phyloP scores from a whole-genome alignment of 2,797 vertebrate genomes.

The Aulostomus chinensis region DNA sequence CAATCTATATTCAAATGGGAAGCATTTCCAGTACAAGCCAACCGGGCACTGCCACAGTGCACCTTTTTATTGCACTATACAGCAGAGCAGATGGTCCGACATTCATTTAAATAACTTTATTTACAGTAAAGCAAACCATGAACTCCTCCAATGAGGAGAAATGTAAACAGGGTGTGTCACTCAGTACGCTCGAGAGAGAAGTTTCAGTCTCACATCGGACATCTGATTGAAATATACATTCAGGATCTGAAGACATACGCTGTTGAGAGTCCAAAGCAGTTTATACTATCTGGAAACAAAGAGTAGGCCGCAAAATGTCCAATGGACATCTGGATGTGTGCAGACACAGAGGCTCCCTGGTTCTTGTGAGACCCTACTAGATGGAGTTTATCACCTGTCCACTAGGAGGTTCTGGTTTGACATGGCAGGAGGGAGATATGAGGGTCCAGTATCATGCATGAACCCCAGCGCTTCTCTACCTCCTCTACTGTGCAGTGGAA shows the following conservation, averaged over 20 bases:
- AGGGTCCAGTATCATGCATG: constrained; percentile 79
- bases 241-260: constrained; percentile 64
- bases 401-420: constrained; percentile 68
- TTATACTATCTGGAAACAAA: constrained; percentile 22
- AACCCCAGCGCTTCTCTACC: constrained; percentile 17
- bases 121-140: constrained; percentile 83
- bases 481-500: constrained; percentile 29
- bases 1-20: constrained; percentile 49
- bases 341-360: constrained; percentile 2
- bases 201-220: constrained; percentile 46
- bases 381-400: constrained; percentile 62
- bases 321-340: constrained; percentile 24
- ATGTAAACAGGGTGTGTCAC: constrained; percentile 87
- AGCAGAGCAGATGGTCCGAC: constrained; percentile 87
- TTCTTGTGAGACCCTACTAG: constrained; percentile 69
- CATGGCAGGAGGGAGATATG: constrained; percentile 45
- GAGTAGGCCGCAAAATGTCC: constrained; percentile 77
- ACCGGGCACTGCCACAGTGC: constrained; percentile 35
- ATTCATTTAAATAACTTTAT: constrained; percentile 83
- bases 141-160: constrained; percentile 75
- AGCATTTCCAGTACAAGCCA: constrained; percentile 49
- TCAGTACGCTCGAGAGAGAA: constrained; percentile 64
- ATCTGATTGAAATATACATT: constrained; percentile 72
- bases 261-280: constrained; percentile 39
- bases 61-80: constrained; percentile 80